These are phyloP conservation scores for Pyrocephalus nanus DNA, from an alignment of 2,797 vertebrate species.

Conservation along the genomic window DNA sequence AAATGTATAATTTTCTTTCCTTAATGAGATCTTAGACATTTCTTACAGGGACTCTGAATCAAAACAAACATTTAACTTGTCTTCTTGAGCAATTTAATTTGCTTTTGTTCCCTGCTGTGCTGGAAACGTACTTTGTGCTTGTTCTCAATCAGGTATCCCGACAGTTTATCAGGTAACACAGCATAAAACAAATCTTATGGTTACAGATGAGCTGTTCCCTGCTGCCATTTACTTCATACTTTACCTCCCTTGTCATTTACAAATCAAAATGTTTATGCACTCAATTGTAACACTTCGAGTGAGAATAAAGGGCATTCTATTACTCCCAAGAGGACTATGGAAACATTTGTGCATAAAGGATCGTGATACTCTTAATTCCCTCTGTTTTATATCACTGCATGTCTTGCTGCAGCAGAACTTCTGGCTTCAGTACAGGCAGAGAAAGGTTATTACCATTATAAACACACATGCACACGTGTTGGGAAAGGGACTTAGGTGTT, in stretches of 20 bases:
- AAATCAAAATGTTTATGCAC: not conserved
- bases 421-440: not conserved
- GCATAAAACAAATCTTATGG: not conserved
- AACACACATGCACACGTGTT: accelerated
- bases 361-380: not conserved
- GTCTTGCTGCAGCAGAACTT: not conserved
- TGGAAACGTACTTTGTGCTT: not conserved
- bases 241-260: not conserved
- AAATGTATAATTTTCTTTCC: not conserved
- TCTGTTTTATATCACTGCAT: not conserved
- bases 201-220: constrained; percentile 17
- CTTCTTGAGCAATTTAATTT: not conserved
- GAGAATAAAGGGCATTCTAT: not conserved
- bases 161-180: not conserved
- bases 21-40: not conserved
- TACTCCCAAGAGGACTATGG: not conserved
- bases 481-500: not conserved
- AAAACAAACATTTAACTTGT: not conserved
- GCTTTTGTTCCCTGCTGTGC: constrained; percentile 3
- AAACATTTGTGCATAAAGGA: not conserved
- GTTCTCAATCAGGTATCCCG: not conserved
- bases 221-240: not conserved
- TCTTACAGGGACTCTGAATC: not conserved
- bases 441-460: not conserved
- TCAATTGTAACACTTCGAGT: not conserved